Percentiles rank a stretch among this genome's conserved stretches.
Conservation (phyloP, 1,140 invertebrate genomes). For the Ceratitis capitata region DNA sequence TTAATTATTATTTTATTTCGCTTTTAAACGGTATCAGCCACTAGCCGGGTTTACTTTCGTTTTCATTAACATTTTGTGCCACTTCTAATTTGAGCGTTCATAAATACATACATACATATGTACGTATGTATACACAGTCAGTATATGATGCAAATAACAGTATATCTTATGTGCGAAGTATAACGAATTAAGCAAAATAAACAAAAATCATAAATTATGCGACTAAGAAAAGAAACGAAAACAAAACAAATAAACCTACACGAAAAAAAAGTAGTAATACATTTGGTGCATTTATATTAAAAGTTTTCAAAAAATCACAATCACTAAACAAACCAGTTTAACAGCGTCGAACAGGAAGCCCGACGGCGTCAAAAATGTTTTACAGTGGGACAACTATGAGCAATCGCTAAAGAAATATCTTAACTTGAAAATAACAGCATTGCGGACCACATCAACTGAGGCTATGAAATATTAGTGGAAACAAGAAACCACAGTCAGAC, state of each 20-base stretch:
- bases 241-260: no score
- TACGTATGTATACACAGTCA: neutral
- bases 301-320: neutral
- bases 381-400: neutral
- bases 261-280: neutral
- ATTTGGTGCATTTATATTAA: neutral
- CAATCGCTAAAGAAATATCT: no score
- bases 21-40: neutral
- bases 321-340: neutral
- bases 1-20: no score
- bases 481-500: no score
- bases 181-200: neutral
- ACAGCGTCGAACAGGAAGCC: neutral
- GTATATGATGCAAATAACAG: neutral
- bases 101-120: neutral
- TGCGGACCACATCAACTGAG: no score
- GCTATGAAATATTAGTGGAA: no score
- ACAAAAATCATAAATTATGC: neutral
- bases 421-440: no score
- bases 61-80: neutral
- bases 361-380: neutral
- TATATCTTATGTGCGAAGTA: neutral
- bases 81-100: neutral
- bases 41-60: neutral
- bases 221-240: no score